Conservation (phyloP, 2,888 invertebrate species). For the Nesidiocoris tenuis region DNA sequence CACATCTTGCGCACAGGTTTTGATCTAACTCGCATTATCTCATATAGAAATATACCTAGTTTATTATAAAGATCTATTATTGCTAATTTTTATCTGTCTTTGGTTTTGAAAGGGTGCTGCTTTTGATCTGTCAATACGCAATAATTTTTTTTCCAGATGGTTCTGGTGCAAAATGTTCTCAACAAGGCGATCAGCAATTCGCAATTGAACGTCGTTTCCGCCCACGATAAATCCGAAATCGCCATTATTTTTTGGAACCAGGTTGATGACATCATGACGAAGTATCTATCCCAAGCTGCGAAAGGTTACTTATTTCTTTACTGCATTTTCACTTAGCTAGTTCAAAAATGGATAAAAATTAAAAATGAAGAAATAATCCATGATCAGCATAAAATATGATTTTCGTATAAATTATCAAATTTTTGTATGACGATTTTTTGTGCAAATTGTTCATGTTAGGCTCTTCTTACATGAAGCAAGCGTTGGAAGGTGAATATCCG, state of each 20-base stretch:
- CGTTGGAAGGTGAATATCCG: conserved; percentile 84
- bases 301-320: conserved; percentile 54
- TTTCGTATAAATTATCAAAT: no score
- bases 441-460: no score
- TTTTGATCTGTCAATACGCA: no score
- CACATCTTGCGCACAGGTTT: conserved; percentile 69
- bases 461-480: conserved; percentile 68
- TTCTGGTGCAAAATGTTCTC: conserved; percentile 59
- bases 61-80: no score
- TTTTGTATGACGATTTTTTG: no score
- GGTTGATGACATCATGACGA: conserved; percentile 57
- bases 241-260: conserved; percentile 60
- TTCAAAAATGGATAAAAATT: not conserved
- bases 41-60: no score
- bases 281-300: conserved; percentile 52
- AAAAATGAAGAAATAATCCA: no score
- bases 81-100: no score
- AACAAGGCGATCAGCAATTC: conserved; percentile 49
- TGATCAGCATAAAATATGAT: no score
- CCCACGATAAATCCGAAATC: conserved; percentile 52
- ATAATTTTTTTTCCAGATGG: conserved; percentile 57
- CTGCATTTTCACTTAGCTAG: not conserved
- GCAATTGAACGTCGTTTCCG: not conserved
- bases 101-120: no score
- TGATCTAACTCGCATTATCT: no score